Conservation (phyloP, 2,888 invertebrate genomes). For the Slavum lentiscoides region DNA sequence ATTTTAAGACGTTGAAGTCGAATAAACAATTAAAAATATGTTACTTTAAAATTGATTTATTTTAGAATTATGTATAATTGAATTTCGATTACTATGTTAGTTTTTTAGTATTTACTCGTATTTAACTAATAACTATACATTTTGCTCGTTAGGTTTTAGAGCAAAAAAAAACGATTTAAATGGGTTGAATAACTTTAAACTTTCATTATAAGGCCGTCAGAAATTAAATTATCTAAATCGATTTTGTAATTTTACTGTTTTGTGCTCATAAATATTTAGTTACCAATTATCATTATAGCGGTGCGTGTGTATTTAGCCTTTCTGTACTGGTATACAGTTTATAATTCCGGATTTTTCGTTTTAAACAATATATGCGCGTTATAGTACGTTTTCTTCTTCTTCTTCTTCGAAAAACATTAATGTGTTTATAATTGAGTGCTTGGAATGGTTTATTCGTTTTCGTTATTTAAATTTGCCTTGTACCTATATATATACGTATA, state of each 20-base stretch:
- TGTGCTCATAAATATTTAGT: too few relatives aligned
- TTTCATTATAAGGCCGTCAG: not conserved
- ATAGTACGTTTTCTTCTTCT: not conserved
- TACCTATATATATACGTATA: too few relatives aligned
- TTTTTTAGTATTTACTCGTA: not conserved
- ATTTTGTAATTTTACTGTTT: not conserved
- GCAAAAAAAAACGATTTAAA: not conserved
- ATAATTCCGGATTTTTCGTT: not conserved
- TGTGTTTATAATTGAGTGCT: not conserved
- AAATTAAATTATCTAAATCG: not conserved
- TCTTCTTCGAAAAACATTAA: not conserved
- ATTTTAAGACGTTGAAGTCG: not conserved
- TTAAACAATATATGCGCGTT: not conserved
- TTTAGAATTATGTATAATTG: not conserved
- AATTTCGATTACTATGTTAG: not conserved
- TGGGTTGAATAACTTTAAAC: not conserved
- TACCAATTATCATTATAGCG: too few relatives aligned
- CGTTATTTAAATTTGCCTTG: conserved; percentile 16
- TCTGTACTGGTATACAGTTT: not conserved
- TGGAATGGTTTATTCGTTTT: not conserved
- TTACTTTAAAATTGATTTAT: not conserved
- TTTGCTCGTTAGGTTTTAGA: not conserved
- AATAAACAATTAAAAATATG: not conserved
- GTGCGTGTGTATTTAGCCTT: not conserved
- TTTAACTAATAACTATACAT: too few relatives aligned